Evolutionary conservation across 2,888 invertebrate genomes (phyloP), one percentile per base, ranked within the genome.

Genomic region (Chouioia cunea): DNA sequence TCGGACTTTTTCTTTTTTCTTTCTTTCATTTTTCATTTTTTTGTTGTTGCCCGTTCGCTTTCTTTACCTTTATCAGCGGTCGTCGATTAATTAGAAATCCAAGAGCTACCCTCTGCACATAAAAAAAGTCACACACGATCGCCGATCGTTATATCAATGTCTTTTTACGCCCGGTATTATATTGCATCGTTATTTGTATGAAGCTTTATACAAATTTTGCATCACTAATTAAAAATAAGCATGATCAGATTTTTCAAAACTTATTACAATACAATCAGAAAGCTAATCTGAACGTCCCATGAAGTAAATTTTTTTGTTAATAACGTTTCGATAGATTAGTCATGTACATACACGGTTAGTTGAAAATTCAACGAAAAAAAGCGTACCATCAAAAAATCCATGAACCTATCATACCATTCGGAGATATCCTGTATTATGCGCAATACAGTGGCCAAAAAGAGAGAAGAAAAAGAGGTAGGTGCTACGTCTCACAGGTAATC

Each of bases 21-120:
- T 46, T 59, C 10, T 23, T 23, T 6, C 16, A 16, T 48, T 20
- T 27, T 68, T 58, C 56, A 22, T 52, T 56, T 63, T 47, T 53
- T 52, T 59, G 4, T 16, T 16, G 44, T 46, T 58, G 50, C 58
- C 20, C 23, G 43, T 43, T 60, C 22, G 8, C 27, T 59, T 59
- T 68, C 16, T 53, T 50, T 50, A 52, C 50, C 52, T 43, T 10
- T 43, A 8, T 16, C 18, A 36, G 46, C 23, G 22, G 22, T 46
- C 20, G 23, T 44, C 63, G 63, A 71, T 71, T 71, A 63, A 71
- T 71, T 71, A 66, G 63, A 52, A 57, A 54, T 48, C 58, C 36
- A 16, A 22, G 69, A 63, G 12, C 50, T 57, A 36, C 47, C 27
- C 46, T 36, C 23, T 16, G 22, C 8, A 23, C 4, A 20, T n/a